Evolutionary conservation across 2,888 invertebrate genomes (phyloP).

Genomic region (Chrysolina oricalcia): DNA sequence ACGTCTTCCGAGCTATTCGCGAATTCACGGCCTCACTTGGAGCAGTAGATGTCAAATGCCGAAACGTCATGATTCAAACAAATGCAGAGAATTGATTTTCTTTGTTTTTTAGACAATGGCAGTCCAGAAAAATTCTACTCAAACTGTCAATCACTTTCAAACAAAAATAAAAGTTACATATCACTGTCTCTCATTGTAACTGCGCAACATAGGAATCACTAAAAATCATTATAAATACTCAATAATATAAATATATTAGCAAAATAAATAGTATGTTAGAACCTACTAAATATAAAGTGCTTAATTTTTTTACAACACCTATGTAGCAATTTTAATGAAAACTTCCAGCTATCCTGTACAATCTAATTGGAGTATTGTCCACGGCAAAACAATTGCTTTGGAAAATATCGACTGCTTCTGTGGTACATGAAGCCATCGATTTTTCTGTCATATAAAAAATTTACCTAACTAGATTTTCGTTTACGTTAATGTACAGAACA

Average conservation of each 20-base stretch:
- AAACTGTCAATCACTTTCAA: too few relatives aligned
- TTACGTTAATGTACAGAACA: conserved; percentile 59
- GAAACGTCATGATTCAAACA: too few relatives aligned
- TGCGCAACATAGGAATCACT: conserved; percentile 66
- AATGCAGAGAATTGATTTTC: too few relatives aligned
- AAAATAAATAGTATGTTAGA: conserved; percentile 67
- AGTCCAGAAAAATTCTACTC: too few relatives aligned
- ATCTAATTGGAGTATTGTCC: neutral
- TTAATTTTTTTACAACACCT: conserved; percentile 65
- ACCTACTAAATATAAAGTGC: conserved; percentile 64
- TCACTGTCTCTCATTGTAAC: conserved; percentile 48
- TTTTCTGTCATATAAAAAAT: conserved; percentile 55
- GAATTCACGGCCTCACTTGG: too few relatives aligned
- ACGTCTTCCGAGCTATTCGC: too few relatives aligned
- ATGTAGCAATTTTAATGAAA: conserved; percentile 58
- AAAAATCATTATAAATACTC: conserved; percentile 61
- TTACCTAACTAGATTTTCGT: conserved; percentile 52
- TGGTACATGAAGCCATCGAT: conserved; percentile 45
- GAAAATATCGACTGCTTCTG: neutral
- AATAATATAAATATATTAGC: conserved; percentile 59
- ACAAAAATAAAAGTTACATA: conserved; percentile 28
- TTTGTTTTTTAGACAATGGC: too few relatives aligned
- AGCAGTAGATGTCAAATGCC: too few relatives aligned
- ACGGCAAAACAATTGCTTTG: neutral
- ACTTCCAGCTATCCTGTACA: conserved; percentile 60